Conservation (phyloP, 2,888 invertebrate species). For the Dendrolimus houi region DNA sequence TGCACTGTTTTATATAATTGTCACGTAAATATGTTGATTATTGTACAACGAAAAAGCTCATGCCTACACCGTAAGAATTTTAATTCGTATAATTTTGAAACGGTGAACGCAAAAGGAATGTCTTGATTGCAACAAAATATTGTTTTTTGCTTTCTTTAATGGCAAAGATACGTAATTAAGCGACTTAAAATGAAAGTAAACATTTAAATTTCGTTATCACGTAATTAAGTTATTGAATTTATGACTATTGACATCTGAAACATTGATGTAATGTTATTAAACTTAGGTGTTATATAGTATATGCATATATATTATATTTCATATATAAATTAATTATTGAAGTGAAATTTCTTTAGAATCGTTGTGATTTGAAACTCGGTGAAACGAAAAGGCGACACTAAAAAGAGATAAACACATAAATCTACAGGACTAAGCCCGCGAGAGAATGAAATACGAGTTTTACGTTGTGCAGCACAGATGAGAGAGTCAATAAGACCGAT, state of each 20-base stretch:
- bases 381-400: no score
- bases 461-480: no score
- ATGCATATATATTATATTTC: no score
- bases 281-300: not conserved
- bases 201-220: not conserved
- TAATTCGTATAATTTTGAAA: not conserved
- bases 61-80: not conserved
- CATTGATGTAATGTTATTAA: not conserved
- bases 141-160: not conserved
- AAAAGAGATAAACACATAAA: no score
- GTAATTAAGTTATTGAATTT: not conserved
- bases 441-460: no score
- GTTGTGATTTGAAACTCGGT: no score
- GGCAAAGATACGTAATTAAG: not conserved
- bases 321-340: no score
- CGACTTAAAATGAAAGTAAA: not conserved
- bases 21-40: not conserved
- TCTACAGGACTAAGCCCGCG: no score
- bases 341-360: no score
- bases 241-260: not conserved
- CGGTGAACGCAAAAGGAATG: not conserved
- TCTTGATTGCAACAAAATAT: not conserved
- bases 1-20: not conserved
- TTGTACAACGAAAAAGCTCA: not conserved
- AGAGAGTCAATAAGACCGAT: no score